phyloP scores from a whole-genome alignment of 2,888 invertebrate species.

The Agriopis aurantiaria region DNA sequence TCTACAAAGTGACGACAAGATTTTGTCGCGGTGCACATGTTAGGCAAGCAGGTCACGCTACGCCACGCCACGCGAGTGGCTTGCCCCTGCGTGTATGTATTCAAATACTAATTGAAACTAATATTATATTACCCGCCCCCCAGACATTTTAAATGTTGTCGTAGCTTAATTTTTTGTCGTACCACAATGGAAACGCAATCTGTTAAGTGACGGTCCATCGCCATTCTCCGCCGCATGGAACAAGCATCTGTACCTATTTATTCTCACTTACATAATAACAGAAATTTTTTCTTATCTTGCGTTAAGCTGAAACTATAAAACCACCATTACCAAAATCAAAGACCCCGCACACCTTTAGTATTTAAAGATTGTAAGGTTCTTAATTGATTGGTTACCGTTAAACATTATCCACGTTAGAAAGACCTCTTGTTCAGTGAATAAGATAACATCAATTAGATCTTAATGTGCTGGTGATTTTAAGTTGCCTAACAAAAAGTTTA shows the following conservation, averaged over 20 bases:
- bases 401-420: constrained; percentile 4
- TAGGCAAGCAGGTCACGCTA: too few relatives aligned
- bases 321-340: constrained; percentile 20
- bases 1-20: too few relatives aligned
- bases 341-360: constrained; percentile 3
- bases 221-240: constrained; percentile 70
- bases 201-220: constrained; percentile 64
- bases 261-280: constrained; percentile 68
- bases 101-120: too few relatives aligned
- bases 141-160: too few relatives aligned
- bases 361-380: constrained; percentile 10
- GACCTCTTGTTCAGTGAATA: constrained; percentile 1
- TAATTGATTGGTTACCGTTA: constrained; percentile 14
- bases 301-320: constrained; percentile 22
- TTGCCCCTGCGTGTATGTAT: too few relatives aligned
- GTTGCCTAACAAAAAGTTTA: constrained; percentile 36
- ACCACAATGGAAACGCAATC: constrained; percentile 56
- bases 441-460: constrained; percentile 10
- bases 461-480: constrained; percentile 14
- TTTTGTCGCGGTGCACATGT: too few relatives aligned
- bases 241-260: constrained; percentile 56
- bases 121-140: too few relatives aligned
- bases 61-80: too few relatives aligned
- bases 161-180: constrained; percentile 10
- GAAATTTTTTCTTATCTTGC: constrained; percentile 67